Conservation (phyloP, 35 echinoderm and acorn worm species). For the Lytechinus pictus region DNA sequence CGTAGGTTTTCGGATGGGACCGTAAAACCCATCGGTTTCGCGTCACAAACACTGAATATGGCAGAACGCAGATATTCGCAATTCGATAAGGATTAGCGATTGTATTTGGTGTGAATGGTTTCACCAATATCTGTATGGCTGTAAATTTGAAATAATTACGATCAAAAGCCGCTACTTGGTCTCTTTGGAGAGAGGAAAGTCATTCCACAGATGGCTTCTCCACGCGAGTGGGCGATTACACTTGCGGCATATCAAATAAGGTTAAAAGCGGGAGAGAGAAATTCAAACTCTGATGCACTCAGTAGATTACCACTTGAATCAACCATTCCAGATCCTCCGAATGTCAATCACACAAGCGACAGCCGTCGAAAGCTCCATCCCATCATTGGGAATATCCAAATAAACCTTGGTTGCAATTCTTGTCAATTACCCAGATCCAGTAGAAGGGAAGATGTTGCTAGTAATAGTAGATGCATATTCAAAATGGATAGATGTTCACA, state of each 20-base stretch:
- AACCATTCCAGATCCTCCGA: neutral
- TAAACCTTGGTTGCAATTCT: conserved; percentile 66
- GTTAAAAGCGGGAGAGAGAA: conserved; percentile 28
- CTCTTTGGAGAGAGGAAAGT: conserved; percentile 44
- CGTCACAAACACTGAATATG: conserved; percentile 50
- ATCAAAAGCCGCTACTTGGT: conserved; percentile 75
- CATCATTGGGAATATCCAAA: conserved; percentile 71
- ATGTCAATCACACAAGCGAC: conserved; percentile 56
- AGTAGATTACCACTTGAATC: conserved; percentile 40
- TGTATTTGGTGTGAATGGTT: conserved; percentile 68
- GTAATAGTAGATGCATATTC: conserved; percentile 76
- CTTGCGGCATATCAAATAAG: conserved; percentile 49
- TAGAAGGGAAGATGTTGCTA: conserved; percentile 70
- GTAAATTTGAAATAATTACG: conserved; percentile 64
- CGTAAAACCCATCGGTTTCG: conserved; percentile 57
- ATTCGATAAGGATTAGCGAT: conserved; percentile 69
- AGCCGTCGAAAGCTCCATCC: conserved; percentile 52
- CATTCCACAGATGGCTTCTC: conserved; percentile 59
- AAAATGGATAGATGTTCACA: conserved; percentile 76
- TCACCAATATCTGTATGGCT: conserved; percentile 67
- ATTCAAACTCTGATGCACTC: conserved; percentile 66
- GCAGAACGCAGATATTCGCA: conserved; percentile 67
- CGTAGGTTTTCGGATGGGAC: conserved; percentile 42
- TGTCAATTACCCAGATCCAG: conserved; percentile 74
- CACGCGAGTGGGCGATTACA: conserved; percentile 62